phyloP scores from a whole-genome alignment of 2,797 vertebrate genomes.

The Artibeus jamaicensis region DNA sequence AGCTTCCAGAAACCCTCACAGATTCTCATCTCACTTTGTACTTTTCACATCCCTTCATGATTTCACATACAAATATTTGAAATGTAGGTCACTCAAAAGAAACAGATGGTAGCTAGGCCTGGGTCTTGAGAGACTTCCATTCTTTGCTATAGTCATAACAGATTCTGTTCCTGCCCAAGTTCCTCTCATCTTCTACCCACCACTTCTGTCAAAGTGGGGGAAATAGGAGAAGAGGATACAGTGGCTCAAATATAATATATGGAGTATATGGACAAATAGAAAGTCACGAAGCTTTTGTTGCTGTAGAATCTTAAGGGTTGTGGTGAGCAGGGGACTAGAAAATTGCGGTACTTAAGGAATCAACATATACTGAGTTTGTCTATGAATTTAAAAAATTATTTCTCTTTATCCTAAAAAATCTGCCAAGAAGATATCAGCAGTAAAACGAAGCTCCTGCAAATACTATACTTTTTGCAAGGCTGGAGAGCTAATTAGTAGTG shows the following conservation, averaged over 20 bases:
- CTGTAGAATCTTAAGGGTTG: neutral
- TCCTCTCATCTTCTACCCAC: neutral
- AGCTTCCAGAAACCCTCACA: conserved; percentile 12
- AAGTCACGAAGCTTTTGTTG: neutral
- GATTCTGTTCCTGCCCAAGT: neutral
- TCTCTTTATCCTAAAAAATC: neutral
- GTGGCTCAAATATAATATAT: neutral
- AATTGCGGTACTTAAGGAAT: neutral
- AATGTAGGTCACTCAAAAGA: neutral
- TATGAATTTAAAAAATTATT: neutral
- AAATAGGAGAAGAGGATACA: neutral
- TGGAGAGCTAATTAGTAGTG: neutral
- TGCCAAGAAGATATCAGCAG: neutral
- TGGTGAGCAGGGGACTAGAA: neutral
- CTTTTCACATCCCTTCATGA: conserved; percentile 6
- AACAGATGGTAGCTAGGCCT: neutral
- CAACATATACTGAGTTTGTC: neutral
- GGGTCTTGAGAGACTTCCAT: neutral
- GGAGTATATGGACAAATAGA: neutral
- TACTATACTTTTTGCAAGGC: neutral
- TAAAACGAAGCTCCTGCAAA: neutral
- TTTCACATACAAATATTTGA: neutral
- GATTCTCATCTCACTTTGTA: conserved; percentile 38
- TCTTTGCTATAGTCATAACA: neutral
- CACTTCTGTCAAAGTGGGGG: neutral